Percentiles rank a stretch among this genome's conserved stretches.
These are phyloP conservation scores for Drosophila bipectinata DNA, from an alignment of 1,140 invertebrate genomes.

Conservation along the genomic window DNA sequence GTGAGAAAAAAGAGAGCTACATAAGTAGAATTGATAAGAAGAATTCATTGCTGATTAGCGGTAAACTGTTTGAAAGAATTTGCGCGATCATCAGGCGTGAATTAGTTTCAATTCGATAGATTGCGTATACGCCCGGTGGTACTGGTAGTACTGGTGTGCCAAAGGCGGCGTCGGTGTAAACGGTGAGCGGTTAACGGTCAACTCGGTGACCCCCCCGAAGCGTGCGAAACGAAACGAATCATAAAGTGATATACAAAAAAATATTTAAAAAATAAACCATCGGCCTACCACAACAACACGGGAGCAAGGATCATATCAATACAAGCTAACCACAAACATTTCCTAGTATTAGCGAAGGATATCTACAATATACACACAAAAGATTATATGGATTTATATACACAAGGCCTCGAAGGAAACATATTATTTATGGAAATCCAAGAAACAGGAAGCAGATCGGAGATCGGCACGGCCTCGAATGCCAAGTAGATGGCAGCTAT, in stretches of 20 bases:
- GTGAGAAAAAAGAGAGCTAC: slow-evolving; percentile 1
- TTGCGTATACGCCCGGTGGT: slow-evolving; percentile 48
- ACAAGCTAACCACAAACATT: slow-evolving; percentile 32
- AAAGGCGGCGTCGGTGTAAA: slow-evolving; percentile 4
- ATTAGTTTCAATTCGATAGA: slow-evolving; percentile 31
- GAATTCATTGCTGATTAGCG: slow-evolving; percentile 13
- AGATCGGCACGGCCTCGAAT: slow-evolving; percentile 6
- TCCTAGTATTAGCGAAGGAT: slow-evolving; percentile 25
- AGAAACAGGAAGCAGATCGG: slow-evolving; percentile 7
- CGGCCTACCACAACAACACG: slow-evolving; percentile 28
- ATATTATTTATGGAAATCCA: slow-evolving; percentile 18
- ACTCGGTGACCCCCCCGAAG: not conserved
- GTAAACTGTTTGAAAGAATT: slow-evolving; percentile 33
- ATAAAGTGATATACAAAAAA: not conserved
- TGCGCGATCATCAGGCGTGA: slow-evolving; percentile 26
- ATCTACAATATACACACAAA: slow-evolving; percentile 2
- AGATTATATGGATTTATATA: slow-evolving; percentile 30
- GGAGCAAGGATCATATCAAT: slow-evolving; percentile 23
- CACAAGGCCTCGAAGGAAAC: not conserved
- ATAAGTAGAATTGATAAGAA: slow-evolving; percentile 18
- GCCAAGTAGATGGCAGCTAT: slow-evolving; percentile 14
- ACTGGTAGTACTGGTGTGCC: not conserved
- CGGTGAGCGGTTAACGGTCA: not conserved
- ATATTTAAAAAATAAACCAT: slow-evolving; percentile 6
- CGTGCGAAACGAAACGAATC: slow-evolving; percentile 9